Base-by-base conservation (phyloP, 2,888 invertebrate genomes). In the Alcis repandata region DNA sequence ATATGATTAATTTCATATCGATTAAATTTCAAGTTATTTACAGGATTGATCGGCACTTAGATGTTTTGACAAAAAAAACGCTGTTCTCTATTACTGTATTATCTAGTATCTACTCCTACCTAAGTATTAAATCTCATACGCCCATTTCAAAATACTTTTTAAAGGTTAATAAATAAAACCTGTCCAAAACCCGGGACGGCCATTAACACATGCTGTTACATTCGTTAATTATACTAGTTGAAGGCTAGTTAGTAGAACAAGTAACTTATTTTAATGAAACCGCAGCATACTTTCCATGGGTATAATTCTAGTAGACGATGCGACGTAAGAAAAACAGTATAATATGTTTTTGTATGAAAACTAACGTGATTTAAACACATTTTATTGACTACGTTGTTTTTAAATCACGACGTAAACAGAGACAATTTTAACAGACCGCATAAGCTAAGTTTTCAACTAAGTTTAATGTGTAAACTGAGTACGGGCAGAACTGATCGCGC, bases 171-270 rank as follows among this genome's bases (percentile, higher is more conserved):
- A 58, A 58, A 58, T 49, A 27, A 62, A 67, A 57, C 56, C 61
- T 45, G 61, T 61, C 52, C 27, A 27, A 52, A 43, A 54, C 53
- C 56, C 49, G 38, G 17, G 38, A 36, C 43, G 38, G 59, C 63
- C 60, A 67, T 75, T 72, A 75, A 63, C 51, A 60, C 67, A 48
- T 58, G 46, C 57, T 56, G 52, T 59, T 75, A 74, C 70, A 71
- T 73, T 65, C 63, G 54, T 48, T 41, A 64, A 64, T 64, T 64
- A 64, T 49, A 56, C 54, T 59, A 54, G 53, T 53, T 59, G 65
- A 70, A 60, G 46, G 67, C 68, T 69, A 22, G 63, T 63, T 67
- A 60, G 46, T 67, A 43, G 64, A 64, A 60, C 61, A 52, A 56
- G 69, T 63, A 20, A 62, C 60, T 68, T 62, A 57, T 59, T 63